These are phyloP conservation scores for Nanorana parkeri DNA, from an alignment of 2,113 vertebrate species.

Conservation along the genomic window DNA sequence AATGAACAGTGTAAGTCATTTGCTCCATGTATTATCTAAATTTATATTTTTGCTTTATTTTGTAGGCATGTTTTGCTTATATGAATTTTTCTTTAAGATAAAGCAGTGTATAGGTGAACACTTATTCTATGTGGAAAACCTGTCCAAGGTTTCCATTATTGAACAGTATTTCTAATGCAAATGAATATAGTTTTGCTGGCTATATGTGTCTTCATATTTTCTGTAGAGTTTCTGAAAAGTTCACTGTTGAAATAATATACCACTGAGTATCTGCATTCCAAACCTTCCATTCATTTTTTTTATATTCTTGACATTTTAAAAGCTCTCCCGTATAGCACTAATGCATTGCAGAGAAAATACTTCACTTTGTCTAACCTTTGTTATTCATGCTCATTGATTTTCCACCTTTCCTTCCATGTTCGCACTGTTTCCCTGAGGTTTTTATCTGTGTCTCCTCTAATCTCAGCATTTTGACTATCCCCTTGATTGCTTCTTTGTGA, in stretches of 20 bases:
- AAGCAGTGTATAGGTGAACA: not conserved
- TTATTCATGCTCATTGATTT: conserved; percentile 58
- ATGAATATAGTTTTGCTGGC: conserved; percentile 38
- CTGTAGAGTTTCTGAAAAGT: conserved; percentile 46
- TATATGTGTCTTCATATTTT: conserved; percentile 23
- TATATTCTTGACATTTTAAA: conserved; percentile 59
- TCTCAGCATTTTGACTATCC: conserved; percentile 41
- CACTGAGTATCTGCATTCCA: conserved; percentile 30
- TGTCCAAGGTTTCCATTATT: not conserved
- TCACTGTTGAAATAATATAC: conserved; percentile 48
- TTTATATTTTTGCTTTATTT: too few relatives aligned
- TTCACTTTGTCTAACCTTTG: conserved; percentile 58
- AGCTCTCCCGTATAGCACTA: conserved; percentile 40
- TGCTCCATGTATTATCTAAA: too few relatives aligned
- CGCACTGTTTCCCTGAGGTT: conserved; percentile 37
- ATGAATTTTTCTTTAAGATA: not conserved
- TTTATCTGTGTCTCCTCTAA: conserved; percentile 50
- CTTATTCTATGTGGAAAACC: not conserved
- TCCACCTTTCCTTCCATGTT: conserved; percentile 50
- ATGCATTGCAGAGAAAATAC: conserved; percentile 56
- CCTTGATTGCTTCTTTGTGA: conserved; percentile 43
- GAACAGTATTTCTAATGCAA: conserved; percentile 26
- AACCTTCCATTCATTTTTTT: conserved; percentile 25
- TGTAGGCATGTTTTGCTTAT: not conserved
- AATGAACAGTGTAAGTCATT: too few relatives aligned